Percentiles rank a stretch among this genome's conserved stretches.
phyloP scores from a whole-genome alignment of 2,113 vertebrate genomes.

The Oryzias curvinotus region DNA sequence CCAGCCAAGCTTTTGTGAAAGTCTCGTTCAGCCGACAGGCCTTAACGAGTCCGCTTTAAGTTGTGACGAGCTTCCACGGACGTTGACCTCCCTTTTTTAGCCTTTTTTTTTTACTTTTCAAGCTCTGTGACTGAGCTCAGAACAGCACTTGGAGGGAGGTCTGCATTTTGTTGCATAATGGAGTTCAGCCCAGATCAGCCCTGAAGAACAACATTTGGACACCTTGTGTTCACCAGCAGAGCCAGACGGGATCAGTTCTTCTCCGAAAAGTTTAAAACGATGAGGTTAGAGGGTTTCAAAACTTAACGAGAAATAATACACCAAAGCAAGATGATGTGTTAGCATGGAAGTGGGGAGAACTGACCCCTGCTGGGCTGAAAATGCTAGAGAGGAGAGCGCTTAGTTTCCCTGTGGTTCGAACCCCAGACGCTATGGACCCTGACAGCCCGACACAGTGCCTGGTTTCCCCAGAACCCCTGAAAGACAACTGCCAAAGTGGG shows the following conservation, averaged over 20 bases:
- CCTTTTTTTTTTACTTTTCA: constrained; percentile 20
- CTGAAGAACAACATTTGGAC: constrained; percentile 51
- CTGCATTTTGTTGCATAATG: constrained; percentile 71
- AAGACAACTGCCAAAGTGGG: constrained; percentile 5
- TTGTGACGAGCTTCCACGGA: constrained; percentile 6
- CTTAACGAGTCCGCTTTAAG: background rate
- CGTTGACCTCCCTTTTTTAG: constrained; percentile 10
- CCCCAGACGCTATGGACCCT: constrained; percentile 38
- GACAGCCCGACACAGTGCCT: constrained; percentile 54
- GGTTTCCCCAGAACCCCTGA: constrained; percentile 55
- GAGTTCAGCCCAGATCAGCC: constrained; percentile 54
- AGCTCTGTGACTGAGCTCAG: constrained; percentile 23
- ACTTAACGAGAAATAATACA: no score
- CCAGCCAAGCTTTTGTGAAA: background rate
- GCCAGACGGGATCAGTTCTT: constrained; percentile 7
- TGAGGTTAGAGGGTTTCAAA: background rate
- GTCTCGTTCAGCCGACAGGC: background rate
- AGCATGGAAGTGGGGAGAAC: background rate
- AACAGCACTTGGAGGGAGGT: constrained; percentile 47
- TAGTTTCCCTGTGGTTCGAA: constrained; percentile 32
- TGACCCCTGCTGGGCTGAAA: constrained; percentile 23
- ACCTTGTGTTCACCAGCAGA: constrained; percentile 22
- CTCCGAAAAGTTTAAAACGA: background rate
- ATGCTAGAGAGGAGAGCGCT: constrained; percentile 46
- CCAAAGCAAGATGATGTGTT: no score